Base-by-base conservation (phyloP, 1,140 invertebrate genomes). In the Temnothorax longispinosus region DNA sequence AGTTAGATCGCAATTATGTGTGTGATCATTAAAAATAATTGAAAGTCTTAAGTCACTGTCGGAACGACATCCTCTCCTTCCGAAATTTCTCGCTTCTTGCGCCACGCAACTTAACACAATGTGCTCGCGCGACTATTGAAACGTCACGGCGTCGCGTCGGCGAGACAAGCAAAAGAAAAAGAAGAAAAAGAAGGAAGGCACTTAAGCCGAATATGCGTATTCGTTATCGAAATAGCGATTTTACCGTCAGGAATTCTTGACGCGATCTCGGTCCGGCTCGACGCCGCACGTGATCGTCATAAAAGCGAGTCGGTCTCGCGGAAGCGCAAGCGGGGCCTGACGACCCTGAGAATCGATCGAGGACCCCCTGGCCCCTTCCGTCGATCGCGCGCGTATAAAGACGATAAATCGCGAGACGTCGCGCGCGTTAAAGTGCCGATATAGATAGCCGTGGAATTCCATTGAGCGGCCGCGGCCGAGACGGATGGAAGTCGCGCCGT, bases 371-470 rank as follows among this genome's bases (percentile, higher is more conserved):
- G 10, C 60, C 32, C 58, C 21, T 77, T 44, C 21, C 58, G 32
- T 50, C 32, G 56, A 54, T 72, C 18, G 15, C 58, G 44, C 44
- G 13, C 35, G 44, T 75, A 82, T 64, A 72, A 87, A 64, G 67
- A 41, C 21, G 81, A 87, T 87, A 87, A 87, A 52, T 65, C 41
- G 15, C 47, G 67, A 54, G 3, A 82, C 74, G 77, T 82, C 27
- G 58, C 50, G 50, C 47, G 76, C 77, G 21, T 75, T 87, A 67
- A 87, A 64, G 18, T 62, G 44, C 21, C 67, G 88, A 67, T 74
- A 44, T 65, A 54, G 88, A 89, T 89, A 89, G 44, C 64, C 21
- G 54, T 50, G 77, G 85, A 84, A 87, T 87, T 84, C 64, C 81
- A 69, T 77, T 54, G 82, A 89, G 52, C 50, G 41, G n/a, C 38